These are phyloP conservation scores for Noctua comes DNA, from an alignment of 2,888 invertebrate species.

Conservation along the genomic window DNA sequence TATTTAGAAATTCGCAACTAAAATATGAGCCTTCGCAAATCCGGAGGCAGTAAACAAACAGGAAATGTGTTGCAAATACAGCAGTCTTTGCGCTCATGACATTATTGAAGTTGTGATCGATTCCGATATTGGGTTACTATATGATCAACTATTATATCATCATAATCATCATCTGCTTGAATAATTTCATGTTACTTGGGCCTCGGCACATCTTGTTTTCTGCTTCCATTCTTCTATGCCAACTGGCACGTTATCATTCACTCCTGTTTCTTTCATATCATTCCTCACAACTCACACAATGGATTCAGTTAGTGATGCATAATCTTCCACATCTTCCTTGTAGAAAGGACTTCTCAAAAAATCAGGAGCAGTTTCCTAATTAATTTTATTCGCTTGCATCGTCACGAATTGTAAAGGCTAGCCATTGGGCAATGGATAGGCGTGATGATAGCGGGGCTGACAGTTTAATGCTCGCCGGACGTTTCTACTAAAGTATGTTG, in stretches of 20 bases:
- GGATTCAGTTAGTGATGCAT: background rate
- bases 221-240: background rate
- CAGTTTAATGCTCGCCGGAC: background rate
- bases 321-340: background rate
- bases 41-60: background rate
- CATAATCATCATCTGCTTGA: background rate
- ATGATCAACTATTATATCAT: background rate
- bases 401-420: background rate
- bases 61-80: background rate
- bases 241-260: background rate
- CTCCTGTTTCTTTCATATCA: background rate
- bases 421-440: background rate
- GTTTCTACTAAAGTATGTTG: background rate
- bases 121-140: background rate
- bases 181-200: background rate
- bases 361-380: background rate
- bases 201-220: background rate
- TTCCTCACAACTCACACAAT: background rate
- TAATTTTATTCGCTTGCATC: background rate
- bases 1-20: background rate
- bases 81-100: background rate
- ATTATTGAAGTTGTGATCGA: background rate
- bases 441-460: too few species aligned
- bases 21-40: background rate
- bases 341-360: background rate